phyloP scores from a whole-genome alignment of 2,888 invertebrate species.

The Acrobasis suavella region DNA sequence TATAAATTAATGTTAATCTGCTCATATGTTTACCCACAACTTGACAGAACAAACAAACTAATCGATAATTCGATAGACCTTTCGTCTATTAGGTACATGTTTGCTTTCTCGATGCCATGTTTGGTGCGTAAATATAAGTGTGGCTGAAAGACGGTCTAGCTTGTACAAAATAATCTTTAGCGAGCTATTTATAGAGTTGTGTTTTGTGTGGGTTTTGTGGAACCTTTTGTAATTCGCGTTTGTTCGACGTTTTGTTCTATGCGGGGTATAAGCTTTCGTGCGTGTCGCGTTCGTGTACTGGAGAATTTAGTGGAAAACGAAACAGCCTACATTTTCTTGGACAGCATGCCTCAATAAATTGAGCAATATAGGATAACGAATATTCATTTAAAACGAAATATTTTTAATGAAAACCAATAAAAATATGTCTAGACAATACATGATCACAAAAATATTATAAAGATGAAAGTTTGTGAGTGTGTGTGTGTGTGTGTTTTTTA shows the following conservation, averaged over 20 bases:
- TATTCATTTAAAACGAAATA: no score
- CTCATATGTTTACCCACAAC: constrained; percentile 26
- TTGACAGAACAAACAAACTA: constrained; percentile 28
- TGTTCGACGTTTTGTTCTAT: not conserved
- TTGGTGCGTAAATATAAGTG: constrained; percentile 39
- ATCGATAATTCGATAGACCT: constrained; percentile 44
- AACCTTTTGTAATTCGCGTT: constrained; percentile 3
- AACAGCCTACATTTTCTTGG: not conserved
- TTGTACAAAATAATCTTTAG: constrained; percentile 28
- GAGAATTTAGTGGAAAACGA: not conserved
- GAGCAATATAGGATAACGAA: no score
- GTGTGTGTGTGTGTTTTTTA: no score
- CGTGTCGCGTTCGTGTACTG: not conserved
- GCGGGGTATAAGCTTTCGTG: not conserved
- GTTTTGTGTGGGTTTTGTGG: not conserved
- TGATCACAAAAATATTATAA: no score
- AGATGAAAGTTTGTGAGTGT: no score
- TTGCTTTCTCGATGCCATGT: constrained; percentile 43
- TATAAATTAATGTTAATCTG: constrained; percentile 44
- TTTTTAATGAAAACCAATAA: no score
- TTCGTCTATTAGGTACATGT: constrained; percentile 42
- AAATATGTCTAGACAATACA: no score
- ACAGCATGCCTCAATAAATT: no score
- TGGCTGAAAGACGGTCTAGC: constrained; percentile 30
- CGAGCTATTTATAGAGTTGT: not conserved